Percentiles rank a stretch among this genome's conserved stretches.
Evolutionary conservation across 2,888 invertebrate species (phyloP).

Genomic region (Brenthis daphne): DNA sequence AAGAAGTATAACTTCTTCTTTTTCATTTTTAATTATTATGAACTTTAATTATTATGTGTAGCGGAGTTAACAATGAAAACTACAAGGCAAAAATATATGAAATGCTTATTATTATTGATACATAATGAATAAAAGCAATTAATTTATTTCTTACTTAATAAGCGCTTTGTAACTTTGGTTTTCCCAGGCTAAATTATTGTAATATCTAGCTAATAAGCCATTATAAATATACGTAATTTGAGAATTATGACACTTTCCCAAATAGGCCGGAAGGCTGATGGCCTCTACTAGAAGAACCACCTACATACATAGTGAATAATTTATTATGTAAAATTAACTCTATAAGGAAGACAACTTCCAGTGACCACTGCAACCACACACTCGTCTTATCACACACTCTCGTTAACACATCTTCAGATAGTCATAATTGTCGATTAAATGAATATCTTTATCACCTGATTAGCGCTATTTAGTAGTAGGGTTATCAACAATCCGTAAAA

Average conservation of each 20-base stretch:
- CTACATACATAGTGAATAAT: conserved; percentile 21
- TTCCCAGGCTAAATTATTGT: background rate
- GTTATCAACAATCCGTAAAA: conserved; percentile 1
- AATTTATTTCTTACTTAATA: too few species aligned
- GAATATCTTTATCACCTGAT: background rate
- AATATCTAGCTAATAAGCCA: too few species aligned
- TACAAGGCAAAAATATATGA: too few species aligned
- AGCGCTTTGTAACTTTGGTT: background rate
- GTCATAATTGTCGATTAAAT: background rate
- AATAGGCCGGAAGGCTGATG: conserved; percentile 52
- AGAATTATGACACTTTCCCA: conserved; percentile 48
- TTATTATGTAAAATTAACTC: conserved; percentile 31
- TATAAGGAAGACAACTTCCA: conserved; percentile 12
- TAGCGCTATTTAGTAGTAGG: background rate
- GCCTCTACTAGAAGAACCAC: conserved; percentile 29
- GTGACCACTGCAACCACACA: conserved; percentile 7
- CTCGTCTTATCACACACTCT: conserved; percentile 15
- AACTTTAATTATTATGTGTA: too few species aligned
- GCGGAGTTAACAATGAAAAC: too few species aligned
- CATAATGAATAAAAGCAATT: too few species aligned
- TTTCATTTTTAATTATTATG: too few species aligned
- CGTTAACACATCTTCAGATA: background rate
- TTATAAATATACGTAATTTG: conserved; percentile 3
- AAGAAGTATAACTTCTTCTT: too few species aligned
- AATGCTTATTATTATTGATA: too few species aligned